Conservation (phyloP, 2,888 invertebrate genomes). For the Caenorhabditis auriculariae region DNA sequence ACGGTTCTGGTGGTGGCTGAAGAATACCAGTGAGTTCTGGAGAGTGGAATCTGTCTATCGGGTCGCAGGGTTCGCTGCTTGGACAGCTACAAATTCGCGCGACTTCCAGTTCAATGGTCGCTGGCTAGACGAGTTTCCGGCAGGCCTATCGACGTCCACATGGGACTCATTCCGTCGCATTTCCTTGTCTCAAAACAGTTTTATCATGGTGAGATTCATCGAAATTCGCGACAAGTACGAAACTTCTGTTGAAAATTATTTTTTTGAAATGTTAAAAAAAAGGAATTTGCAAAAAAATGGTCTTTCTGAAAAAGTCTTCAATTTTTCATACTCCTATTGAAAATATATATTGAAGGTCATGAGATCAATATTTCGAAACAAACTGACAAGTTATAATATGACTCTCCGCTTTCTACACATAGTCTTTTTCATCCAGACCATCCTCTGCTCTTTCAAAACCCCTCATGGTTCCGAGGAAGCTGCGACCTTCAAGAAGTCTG, state of each 20-base stretch:
- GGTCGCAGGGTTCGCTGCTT: slow-evolving; percentile 15
- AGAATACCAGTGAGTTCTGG: slow-evolving; percentile 35
- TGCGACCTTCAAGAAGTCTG: slow-evolving; percentile 28
- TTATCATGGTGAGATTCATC: slow-evolving; percentile 15
- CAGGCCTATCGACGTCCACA: slow-evolving; percentile 17
- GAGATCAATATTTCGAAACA: no score
- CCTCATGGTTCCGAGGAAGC: slow-evolving; percentile 39
- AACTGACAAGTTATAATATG: no score
- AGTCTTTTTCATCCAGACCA: slow-evolving; percentile 17
- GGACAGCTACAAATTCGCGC: slow-evolving; percentile 5
- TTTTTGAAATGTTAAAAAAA: no score
- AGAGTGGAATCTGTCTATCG: neutral
- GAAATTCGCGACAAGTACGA: neutral
- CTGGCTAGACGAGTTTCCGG: slow-evolving; percentile 23
- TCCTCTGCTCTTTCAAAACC: slow-evolving; percentile 25
- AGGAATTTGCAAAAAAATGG: no score
- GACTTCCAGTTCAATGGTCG: slow-evolving; percentile 34
- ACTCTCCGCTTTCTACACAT: no score
- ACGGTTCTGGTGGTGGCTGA: slow-evolving; percentile 33
- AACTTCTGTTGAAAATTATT: no score
- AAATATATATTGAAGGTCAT: neutral
- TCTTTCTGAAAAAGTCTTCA: neutral
- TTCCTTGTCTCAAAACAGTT: slow-evolving; percentile 37
- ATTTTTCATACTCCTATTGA: neutral
- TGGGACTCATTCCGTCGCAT: slow-evolving; percentile 33